These are phyloP conservation scores for Microvelia longipes DNA, from an alignment of 1,140 invertebrate species.

Conservation along the genomic window DNA sequence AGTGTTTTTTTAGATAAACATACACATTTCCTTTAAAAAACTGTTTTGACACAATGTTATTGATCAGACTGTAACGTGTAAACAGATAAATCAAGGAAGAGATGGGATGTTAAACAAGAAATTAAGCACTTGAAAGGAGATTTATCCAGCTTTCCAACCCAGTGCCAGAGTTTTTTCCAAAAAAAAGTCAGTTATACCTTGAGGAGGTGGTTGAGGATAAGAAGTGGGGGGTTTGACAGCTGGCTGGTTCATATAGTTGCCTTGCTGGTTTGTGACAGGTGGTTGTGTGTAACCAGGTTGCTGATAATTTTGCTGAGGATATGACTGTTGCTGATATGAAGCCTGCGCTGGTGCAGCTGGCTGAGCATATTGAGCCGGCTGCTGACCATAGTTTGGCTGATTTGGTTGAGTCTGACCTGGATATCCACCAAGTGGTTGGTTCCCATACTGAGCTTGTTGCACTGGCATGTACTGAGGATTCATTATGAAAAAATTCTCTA, in stretches of 20 bases:
- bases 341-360: conserved; percentile 20
- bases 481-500: neutral
- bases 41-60: too few relatives aligned
- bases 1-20: too few relatives aligned
- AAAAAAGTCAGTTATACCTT: too few relatives aligned
- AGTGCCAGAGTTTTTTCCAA: too few relatives aligned
- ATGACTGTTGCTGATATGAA: too few relatives aligned
- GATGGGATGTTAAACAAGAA: too few relatives aligned
- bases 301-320: neutral
- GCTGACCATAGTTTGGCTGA: conserved; percentile 7
- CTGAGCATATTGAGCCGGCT: conserved; percentile 17
- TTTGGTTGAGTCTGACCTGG: neutral
- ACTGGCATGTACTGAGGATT: neutral
- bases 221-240: neutral
- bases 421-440: neutral
- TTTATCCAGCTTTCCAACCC: too few relatives aligned
- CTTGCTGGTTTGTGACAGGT: neutral
- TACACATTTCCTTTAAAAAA: too few relatives aligned
- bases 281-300: neutral
- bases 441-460: conserved; percentile 1
- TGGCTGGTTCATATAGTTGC: neutral
- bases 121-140: too few relatives aligned
- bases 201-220: neutral
- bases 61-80: too few relatives aligned
- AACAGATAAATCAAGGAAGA: too few relatives aligned